Evolutionary conservation across 2,797 vertebrate species (phyloP).

Genomic region (Typhlichthys subterraneus): DNA sequence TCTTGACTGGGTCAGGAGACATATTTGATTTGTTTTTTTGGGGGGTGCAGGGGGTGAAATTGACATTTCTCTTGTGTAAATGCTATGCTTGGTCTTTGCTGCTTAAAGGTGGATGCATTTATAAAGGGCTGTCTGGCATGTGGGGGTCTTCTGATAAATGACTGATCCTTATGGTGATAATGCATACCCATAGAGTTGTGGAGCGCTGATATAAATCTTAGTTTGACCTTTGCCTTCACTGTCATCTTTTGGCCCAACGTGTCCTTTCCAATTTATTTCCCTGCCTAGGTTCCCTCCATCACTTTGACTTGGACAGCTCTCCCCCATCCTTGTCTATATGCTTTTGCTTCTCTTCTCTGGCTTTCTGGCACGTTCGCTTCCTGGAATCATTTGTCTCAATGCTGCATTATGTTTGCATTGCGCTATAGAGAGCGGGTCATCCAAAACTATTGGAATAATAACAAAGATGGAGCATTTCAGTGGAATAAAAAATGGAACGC

Average conservation of each 20-base stretch:
- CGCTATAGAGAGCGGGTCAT: background rate
- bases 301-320: background rate
- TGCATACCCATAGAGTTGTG: constrained; percentile 25
- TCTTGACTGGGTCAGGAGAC: constrained; percentile 23
- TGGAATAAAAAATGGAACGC: too few relatives aligned
- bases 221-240: constrained; percentile 53
- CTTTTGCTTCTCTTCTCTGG: background rate
- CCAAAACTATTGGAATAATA: too few relatives aligned
- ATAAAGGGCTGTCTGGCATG: constrained; percentile 29
- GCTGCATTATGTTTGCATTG: background rate
- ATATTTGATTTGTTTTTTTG: constrained; percentile 16
- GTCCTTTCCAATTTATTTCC: constrained; percentile 17
- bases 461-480: too few relatives aligned
- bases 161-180: constrained; percentile 35
- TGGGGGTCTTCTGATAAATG: constrained; percentile 32
- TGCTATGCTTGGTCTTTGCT: constrained; percentile 26
- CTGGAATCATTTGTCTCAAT: background rate
- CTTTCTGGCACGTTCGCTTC: constrained; percentile 10
- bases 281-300: background rate
- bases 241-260: constrained; percentile 21
- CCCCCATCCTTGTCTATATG: background rate
- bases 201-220: constrained; percentile 51
- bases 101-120: constrained; percentile 26
- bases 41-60: background rate
- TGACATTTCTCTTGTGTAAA: constrained; percentile 33